Conservation (phyloP, 2,113 vertebrate genomes). For the Ivindomyrus marchei region DNA sequence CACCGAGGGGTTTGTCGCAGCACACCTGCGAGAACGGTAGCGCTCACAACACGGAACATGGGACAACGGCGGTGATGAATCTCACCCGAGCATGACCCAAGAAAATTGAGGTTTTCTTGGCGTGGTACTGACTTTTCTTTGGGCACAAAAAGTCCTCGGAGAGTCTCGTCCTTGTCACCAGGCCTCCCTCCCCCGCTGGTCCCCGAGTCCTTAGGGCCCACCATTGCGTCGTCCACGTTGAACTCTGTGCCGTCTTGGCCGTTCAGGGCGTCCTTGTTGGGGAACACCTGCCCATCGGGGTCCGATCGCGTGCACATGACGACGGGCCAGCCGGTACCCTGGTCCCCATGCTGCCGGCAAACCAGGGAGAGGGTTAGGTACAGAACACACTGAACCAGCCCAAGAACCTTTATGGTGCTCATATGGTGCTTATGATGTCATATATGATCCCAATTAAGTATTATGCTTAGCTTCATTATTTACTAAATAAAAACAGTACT, state of each 20-base stretch:
- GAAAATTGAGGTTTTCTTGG: neutral
- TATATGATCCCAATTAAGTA: neutral
- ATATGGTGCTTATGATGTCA: neutral
- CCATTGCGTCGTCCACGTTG: constrained; percentile 85
- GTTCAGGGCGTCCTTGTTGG: constrained; percentile 66
- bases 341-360: constrained; percentile 58
- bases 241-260: constrained; percentile 71
- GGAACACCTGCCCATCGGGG: constrained; percentile 63
- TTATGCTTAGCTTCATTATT: neutral
- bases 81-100: neutral
- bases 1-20: constrained; percentile 70
- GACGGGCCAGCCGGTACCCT: constrained; percentile 54
- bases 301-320: constrained; percentile 66
- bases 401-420: too few relatives aligned
- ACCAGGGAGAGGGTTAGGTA: neutral
- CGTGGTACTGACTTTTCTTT: constrained; percentile 73
- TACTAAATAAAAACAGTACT: neutral
- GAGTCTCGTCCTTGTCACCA: constrained; percentile 65
- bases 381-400: neutral
- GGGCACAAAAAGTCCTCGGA: constrained; percentile 72
- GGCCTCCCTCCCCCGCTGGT: constrained; percentile 58
- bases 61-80: neutral
- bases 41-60: neutral
- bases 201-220: constrained; percentile 73
- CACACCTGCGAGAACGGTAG: constrained; percentile 56